Evolutionary conservation across 2,888 invertebrate species (phyloP), one percentile per base, ranked within the genome.

Genomic region (Caenorhabditis becei): DNA sequence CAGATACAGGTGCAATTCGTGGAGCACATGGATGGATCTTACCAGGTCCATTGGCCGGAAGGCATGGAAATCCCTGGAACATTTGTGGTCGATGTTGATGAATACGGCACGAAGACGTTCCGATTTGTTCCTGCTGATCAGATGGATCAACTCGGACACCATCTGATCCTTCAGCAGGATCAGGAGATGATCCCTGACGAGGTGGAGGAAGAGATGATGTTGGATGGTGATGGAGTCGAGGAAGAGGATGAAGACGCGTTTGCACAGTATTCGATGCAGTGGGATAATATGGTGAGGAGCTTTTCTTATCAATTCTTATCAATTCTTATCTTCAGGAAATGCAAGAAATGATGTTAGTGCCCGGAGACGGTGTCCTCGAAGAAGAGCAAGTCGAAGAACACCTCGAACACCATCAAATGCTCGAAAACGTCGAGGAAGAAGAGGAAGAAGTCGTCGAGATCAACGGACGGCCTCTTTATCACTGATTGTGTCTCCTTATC

Each of bases 321-420:
- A 8, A 18, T 7, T 16, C 10, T 26, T 23, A 4, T 23, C 14
- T 54, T 54, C 32, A 69, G n/a, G n/a, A n/a, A n/a, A n/a, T 84
- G 58, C 79, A 85, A 83, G 74, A 80, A 74, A 70, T 85, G 47
- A 62, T 83, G 23, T 75, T 82, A 26, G 75, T 83, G 11, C 77
- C 80, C 49, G 75, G 63, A 18, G 75, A 61, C 23, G 80, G 79
- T 18, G 66, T 74, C 8, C 26, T 67, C 7, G 72, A 56, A 14
- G 80, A 63, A 47, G 75, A 75, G 49, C 63, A 51, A 14, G 58
- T 56, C 20, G 51, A 62, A 35, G n/a, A 66, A 11, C 47, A 58
- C n/a, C 37, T 61, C 8, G 62, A 67, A 32, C 66, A 70, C 49
- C 44, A 67, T 24, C 53, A 62, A 37, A 44, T 67, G 18, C 28